These are phyloP conservation scores for Deroplatys truncata DNA, from an alignment of 2,888 invertebrate species.

Conservation along the genomic window DNA sequence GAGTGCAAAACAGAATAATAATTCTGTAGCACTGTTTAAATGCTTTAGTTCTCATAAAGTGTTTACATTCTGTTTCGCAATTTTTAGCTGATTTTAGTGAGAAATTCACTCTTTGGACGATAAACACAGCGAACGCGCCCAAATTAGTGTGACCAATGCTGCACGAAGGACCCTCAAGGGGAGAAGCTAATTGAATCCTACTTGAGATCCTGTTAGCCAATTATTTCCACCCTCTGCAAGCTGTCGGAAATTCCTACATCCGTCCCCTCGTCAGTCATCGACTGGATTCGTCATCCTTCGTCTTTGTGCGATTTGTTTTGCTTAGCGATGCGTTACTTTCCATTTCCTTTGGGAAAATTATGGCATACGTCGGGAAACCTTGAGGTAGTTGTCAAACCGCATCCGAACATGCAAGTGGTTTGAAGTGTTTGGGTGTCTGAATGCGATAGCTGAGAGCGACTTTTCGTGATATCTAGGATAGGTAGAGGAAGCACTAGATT, in stretches of 20 bases:
- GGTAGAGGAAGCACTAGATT: too few species aligned
- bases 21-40: too few species aligned
- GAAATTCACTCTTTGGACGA: too few species aligned
- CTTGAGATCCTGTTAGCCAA: constrained; percentile 5
- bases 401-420: neutral
- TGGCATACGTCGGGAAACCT: neutral
- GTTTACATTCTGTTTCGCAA: too few species aligned
- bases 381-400: neutral
- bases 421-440: too few species aligned
- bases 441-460: too few species aligned
- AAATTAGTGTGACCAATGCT: neutral
- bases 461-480: too few species aligned
- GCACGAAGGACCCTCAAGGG: neutral
- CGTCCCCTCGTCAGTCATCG: neutral
- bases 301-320: neutral
- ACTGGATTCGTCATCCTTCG: neutral
- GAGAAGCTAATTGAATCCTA: neutral
- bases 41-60: too few species aligned
- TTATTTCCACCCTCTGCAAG: neutral
- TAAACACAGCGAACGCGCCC: neutral
- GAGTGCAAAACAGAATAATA: too few species aligned
- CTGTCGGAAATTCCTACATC: neutral
- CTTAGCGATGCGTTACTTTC: neutral
- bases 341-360: neutral
- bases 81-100: too few species aligned